Base-by-base conservation (phyloP, 2,888 invertebrate genomes). In the Spilosoma lubricipeda region DNA sequence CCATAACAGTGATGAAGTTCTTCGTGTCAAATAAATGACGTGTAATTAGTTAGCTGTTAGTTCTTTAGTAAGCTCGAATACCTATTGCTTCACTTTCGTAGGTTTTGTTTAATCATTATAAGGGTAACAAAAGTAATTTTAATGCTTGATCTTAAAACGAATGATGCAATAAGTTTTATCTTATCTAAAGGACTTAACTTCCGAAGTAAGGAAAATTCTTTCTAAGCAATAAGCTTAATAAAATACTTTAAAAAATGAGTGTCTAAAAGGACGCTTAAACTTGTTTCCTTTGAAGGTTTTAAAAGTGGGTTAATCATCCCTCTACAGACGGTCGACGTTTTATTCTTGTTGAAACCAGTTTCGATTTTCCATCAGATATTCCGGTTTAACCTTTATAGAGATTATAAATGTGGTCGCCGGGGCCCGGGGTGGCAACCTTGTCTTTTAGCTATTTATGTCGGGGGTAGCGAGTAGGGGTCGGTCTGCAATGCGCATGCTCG, bases 391-490 rank as follows among this genome's bases (percentile, higher is more conserved):
- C 95, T 95, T 94, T 94, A 92, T 90, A 90, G 89, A 93, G 93
- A 94, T 95, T 95, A 94, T 93, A 94, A 95, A 94, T 93, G 94
- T 93, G 94, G 93, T 93, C 92, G 92, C 88, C 82, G 90, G 90
- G 93, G 91, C 90, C 88, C 90, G 90, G 94, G 95, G 94, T 94
- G 94, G 95, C 92, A 95, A 95, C 95, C 95, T 95, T 95, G 95
- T 94, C 91, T 94, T 93, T 94, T 91, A 95, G 93, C 93, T 95
- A 95, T 95, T 95, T 95, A 95, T 95, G 94, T 92, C 90, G 94
- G 91, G 93, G 94, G 94, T 92, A 89, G 91, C 82, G 86, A 90
- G 90, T 86, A 90, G 92, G 87, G 93, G 91, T 91, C 86, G 88
- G 87, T 78, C 86, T 88, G 89, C 91, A 90, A 82, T 90, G 94